Evolutionary conservation across 2,113 vertebrate genomes (phyloP).

Genomic region (Catharus minimus): DNA sequence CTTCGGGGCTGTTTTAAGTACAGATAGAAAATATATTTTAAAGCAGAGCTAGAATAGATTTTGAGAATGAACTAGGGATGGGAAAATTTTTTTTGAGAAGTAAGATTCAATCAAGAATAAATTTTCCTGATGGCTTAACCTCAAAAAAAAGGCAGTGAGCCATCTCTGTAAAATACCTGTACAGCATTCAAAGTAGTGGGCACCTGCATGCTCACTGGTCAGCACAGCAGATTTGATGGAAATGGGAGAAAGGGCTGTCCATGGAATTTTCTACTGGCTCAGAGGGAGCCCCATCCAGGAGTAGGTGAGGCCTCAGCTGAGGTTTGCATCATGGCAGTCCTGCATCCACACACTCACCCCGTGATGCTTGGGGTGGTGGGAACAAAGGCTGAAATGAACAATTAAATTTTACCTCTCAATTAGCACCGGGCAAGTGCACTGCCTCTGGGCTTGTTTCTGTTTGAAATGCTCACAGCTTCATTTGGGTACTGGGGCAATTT

Average conservation of each 20-base stretch:
- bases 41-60: not conserved
- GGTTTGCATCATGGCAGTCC: fast-evolving
- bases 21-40: not conserved
- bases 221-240: not conserved
- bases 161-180: not conserved
- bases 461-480: not conserved
- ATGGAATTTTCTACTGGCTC: not conserved
- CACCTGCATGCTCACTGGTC: not conserved
- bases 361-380: not conserved
- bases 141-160: not conserved
- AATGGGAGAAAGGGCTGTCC: not conserved
- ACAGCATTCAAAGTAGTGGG: too few species aligned
- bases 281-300: not conserved
- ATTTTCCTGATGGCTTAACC: not conserved
- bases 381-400: not conserved
- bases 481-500: not conserved
- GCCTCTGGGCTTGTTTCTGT: not conserved
- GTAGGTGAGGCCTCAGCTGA: not conserved
- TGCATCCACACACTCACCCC: fast-evolving
- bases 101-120: not conserved
- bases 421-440: fast-evolving
- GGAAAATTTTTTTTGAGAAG: not conserved
- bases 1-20: not conserved
- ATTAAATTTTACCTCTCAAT: not conserved
- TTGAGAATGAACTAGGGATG: not conserved